Evolutionary conservation across 2,888 invertebrate species (phyloP), one percentile per base, ranked within the genome.

Genomic region (Gortyna flavago): DNA sequence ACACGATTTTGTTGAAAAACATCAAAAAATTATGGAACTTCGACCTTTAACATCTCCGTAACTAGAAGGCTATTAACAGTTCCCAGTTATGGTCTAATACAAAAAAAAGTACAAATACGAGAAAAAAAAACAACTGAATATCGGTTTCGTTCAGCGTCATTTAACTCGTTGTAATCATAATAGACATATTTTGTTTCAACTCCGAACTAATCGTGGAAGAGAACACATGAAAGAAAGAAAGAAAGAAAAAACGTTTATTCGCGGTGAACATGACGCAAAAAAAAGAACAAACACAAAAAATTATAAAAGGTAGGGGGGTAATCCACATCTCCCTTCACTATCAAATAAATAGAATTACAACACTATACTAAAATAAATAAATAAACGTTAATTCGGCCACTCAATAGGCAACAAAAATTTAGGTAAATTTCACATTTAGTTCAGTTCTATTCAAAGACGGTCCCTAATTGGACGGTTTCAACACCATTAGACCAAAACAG

Each of bases 381-480:
- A 48, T 41, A 54, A 54, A 69, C 13, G 35, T 29, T 81, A 72
- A 59, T 51, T 59, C 57, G 7, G 25, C 32, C 25, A 72, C 51
- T 69, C 29, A 83, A 69, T 35, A 68, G 25, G 51, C 62, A 75
- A 64, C 44, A 79, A 61, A 54, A 65, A 38, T 64, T n/a, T n/a
- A n/a, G 54, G 71, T 77, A 71, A 38, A 74, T 74, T 68, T 72
- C 67, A 65, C 67, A 73, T 73, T 81, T 74, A 69, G 32, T 62
- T 54, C 32, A 62, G n/a, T 32, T 82, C 65, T 67, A 80, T 74
- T 80, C 62, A 77, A 62, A 75, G 72, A 66, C 68, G 67, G 68
- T 51, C 48, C 64, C 35, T 79, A 80, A 80, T 85, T 80, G 77
- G 71, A 73, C 38, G 68, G 74, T 75, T 85, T 57, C 71, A 73